A percentile compares a stretch with the other conserved stretches of the same genome.
These are phyloP conservation scores for Helicorthomorpha holstii DNA, from an alignment of 1,140 invertebrate species.

Conservation along the genomic window DNA sequence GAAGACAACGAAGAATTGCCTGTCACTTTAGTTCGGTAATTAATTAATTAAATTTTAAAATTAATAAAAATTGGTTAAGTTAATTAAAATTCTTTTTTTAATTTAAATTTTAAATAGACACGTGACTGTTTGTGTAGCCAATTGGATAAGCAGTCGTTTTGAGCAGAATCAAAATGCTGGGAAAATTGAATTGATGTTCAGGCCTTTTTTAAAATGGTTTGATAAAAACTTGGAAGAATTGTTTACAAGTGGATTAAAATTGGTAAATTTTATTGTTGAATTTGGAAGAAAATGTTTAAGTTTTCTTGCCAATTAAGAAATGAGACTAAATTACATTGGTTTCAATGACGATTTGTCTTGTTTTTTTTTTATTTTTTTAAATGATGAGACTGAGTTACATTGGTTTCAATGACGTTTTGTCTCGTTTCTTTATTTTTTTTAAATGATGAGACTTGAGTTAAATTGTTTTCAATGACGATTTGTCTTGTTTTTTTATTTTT, in stretches of 20 bases:
- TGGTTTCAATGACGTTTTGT: too few species aligned
- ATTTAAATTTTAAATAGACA: background rate
- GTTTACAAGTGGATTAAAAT: background rate
- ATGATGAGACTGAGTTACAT: too few species aligned
- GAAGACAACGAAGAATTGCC: background rate
- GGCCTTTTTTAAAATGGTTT: constrained; percentile 2
- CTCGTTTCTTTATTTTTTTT: too few species aligned
- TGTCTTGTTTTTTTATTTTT: too few species aligned
- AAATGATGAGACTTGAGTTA: too few species aligned
- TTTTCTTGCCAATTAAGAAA: too few species aligned
- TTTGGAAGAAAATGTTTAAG: too few species aligned
- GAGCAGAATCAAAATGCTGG: background rate
- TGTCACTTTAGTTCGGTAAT: background rate
- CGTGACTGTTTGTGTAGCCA: background rate
- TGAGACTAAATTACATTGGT: too few species aligned
- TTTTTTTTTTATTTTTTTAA: too few species aligned
- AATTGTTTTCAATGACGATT: too few species aligned
- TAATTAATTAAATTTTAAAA: background rate
- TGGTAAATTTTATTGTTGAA: background rate
- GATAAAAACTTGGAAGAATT: background rate
- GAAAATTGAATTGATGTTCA: background rate
- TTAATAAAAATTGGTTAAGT: background rate
- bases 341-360: too few species aligned
- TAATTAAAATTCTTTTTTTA: background rate
- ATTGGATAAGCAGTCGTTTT: background rate